Evolutionary conservation across 2,797 vertebrate species (phyloP), one percentile per base, ranked within the genome.

Genomic region (Botia kubotai): DNA sequence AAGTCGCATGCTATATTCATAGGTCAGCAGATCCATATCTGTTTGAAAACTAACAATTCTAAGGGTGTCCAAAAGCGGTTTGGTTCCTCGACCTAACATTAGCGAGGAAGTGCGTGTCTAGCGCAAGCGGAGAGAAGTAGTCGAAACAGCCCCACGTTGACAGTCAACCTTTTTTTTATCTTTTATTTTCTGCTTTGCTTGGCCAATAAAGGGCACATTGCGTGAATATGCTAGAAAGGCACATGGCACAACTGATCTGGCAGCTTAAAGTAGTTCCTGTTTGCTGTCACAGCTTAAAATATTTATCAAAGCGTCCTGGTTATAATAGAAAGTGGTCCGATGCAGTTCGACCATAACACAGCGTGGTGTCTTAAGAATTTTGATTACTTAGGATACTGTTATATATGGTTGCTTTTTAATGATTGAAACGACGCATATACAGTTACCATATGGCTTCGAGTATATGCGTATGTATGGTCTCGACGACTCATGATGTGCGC

Each of bases 71-170:
- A 13, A 10, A 21, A 26, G 29, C 2, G 48, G 14, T 29, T 21
- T n/a, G 23, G 2, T 67, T 48, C 8, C 50, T 73, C 23, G n/a
- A 67, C 52, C 50, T 74, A 60, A 50, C 52, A 26, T 50, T 74
- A 60, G 50, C 36, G 36, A 80, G 79, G 71, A 80, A 80, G 71
- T 80, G 58, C 69, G 69, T 53, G 23, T 67, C 36, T 48, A 33
- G 77, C 48, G 60, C 14, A 16, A 80, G 70, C 60, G 21, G 57
- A 26, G 1, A 57, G 17, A 80, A 74, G 71, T 58, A 70, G 78
- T 12, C 66, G 4, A 48, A 80, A 80, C 70, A 73, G 70, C 78
- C 78, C 57, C 6, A 21, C 21, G 14, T 23, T 62, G 77, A 72
- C 77, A 39, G 70, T 29, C 33, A 19, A 16, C 33, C 33, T n/a